Percentiles rank a stretch among this genome's conserved stretches.
phyloP scores from a whole-genome alignment of 2,888 invertebrate species.

The Archips crataeganus region DNA sequence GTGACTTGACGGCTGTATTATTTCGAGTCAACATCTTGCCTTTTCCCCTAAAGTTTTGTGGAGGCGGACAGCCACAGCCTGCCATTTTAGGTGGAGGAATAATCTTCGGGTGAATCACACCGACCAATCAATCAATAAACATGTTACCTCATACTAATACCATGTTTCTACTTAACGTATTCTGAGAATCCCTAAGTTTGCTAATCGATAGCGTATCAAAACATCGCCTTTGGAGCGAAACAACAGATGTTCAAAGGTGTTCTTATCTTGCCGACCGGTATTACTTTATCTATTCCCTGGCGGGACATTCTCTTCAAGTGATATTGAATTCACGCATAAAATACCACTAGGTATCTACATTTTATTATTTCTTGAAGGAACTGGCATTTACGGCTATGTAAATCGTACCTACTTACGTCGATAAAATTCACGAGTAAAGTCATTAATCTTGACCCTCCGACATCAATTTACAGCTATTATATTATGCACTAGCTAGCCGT shows the following conservation, averaged over 20 bases:
- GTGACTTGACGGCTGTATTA: conserved; percentile 18
- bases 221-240: neutral
- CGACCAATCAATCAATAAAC: conserved; percentile 21
- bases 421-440: neutral
- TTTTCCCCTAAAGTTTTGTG: neutral
- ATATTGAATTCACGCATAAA: neutral
- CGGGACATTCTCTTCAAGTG: neutral
- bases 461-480: conserved; percentile 12
- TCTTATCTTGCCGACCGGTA: neutral
- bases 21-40: conserved; percentile 21
- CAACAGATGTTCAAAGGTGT: neutral
- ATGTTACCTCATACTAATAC: neutral
- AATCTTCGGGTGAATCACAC: conserved; percentile 32
- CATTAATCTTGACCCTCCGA: neutral
- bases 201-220: conserved; percentile 3
- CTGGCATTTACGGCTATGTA: neutral
- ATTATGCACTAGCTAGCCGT: conserved; percentile 19
- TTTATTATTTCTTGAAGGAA: neutral
- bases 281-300: neutral
- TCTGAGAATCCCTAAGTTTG: conserved; percentile 2
- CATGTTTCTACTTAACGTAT: neutral
- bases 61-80: conserved; percentile 25
- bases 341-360: neutral
- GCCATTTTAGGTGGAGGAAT: conserved; percentile 24
- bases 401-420: neutral